Percentiles rank a stretch among this genome's conserved stretches.
phyloP scores from a whole-genome alignment of 2,113 vertebrate species.

The Corythornis madagascariensis region DNA sequence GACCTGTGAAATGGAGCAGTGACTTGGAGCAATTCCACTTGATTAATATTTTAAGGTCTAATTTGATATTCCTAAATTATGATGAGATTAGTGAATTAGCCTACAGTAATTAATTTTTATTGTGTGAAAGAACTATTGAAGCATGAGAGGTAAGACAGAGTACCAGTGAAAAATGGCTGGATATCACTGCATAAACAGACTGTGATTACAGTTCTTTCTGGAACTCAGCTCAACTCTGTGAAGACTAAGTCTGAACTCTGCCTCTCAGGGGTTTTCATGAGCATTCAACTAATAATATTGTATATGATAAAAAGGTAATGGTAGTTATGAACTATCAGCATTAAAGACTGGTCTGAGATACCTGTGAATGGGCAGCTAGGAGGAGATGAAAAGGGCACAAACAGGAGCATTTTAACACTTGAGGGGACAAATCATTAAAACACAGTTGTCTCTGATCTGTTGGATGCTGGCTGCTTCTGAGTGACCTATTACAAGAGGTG shows the following conservation, averaged over 20 bases:
- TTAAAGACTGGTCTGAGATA: background rate
- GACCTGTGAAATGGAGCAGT: background rate
- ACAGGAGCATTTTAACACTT: background rate
- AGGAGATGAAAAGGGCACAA: background rate
- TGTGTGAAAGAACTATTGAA: background rate
- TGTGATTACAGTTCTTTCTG: background rate
- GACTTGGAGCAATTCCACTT: background rate
- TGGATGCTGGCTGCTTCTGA: background rate
- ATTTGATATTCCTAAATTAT: background rate
- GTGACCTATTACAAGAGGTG: background rate
- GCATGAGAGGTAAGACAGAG: background rate
- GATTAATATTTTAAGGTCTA: background rate
- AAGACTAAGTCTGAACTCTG: background rate
- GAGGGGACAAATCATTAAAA: background rate
- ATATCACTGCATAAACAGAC: background rate
- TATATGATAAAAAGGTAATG: background rate
- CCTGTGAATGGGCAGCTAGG: background rate
- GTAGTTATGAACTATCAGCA: background rate
- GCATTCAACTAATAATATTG: background rate
- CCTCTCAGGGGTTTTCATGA: background rate
- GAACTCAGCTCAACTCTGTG: background rate
- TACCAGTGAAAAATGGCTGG: background rate
- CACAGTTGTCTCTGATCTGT: background rate
- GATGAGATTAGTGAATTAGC: background rate
- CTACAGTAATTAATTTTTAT: background rate